A percentile compares a stretch with the other conserved stretches of the same genome.
phyloP scores from a whole-genome alignment of 2,113 vertebrate species.

The Hippopotamus amphibius region DNA sequence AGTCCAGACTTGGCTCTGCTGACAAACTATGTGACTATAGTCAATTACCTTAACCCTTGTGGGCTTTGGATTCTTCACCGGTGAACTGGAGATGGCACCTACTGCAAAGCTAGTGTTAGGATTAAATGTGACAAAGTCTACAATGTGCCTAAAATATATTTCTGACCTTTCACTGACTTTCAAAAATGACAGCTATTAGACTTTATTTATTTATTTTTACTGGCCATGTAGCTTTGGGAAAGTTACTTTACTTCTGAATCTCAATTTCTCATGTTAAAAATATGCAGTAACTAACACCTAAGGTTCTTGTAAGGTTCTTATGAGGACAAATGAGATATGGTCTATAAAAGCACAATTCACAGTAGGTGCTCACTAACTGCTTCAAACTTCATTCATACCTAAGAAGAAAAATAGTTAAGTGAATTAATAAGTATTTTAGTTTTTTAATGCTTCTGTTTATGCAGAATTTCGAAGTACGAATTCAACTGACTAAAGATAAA shows the following conservation, averaged over 20 bases:
- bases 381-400: not conserved
- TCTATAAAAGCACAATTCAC: not conserved
- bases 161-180: not conserved
- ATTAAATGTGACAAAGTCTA: not conserved
- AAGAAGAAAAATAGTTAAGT: not conserved
- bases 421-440: not conserved
- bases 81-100: not conserved
- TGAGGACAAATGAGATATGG: not conserved
- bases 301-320: not conserved
- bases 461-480: not conserved
- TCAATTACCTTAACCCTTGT: not conserved
- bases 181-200: not conserved
- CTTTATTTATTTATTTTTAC: not conserved
- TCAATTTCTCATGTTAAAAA: conserved; percentile 9
- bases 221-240: not conserved
- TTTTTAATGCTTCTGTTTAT: not conserved
- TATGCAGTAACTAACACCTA: not conserved
- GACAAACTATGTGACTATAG: not conserved
- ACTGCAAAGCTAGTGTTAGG: not conserved
- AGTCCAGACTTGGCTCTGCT: not conserved
- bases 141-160: not conserved
- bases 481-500: not conserved
- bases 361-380: not conserved
- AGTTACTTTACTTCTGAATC: not conserved
- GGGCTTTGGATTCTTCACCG: not conserved